Evolutionary conservation across 2,113 vertebrate genomes (phyloP).

Genomic region (Spea multiplicata): DNA sequence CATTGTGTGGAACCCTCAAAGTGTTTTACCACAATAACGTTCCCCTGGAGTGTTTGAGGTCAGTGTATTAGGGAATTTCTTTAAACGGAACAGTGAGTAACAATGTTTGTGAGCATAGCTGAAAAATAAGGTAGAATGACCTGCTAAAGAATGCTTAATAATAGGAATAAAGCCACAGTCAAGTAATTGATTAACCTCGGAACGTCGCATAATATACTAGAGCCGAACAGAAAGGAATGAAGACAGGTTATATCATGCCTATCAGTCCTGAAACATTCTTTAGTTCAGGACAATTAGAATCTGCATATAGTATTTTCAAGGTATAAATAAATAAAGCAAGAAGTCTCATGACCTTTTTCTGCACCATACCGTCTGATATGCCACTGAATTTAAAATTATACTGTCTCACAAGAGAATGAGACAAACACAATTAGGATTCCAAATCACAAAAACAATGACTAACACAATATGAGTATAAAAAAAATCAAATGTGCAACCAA

Average conservation of each 20-base stretch:
- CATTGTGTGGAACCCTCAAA: too few relatives aligned
- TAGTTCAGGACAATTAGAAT: conserved; percentile 60
- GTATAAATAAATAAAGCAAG: conserved; percentile 52
- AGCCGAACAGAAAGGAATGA: conserved; percentile 79
- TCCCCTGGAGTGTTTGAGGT: not conserved
- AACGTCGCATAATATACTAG: conserved; percentile 60
- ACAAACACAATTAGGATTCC: too few relatives aligned
- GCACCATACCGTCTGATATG: not conserved
- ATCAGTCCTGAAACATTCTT: conserved; percentile 65
- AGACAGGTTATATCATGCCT: conserved; percentile 80
- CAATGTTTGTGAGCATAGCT: not conserved
- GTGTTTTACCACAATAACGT: too few relatives aligned
- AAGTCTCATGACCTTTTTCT: conserved; percentile 13
- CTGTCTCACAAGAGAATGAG: not conserved
- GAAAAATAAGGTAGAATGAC: not conserved
- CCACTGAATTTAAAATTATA: not conserved
- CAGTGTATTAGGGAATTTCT: not conserved
- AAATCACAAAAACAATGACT: too few relatives aligned
- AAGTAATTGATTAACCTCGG: conserved; percentile 78
- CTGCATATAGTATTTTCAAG: conserved; percentile 40
- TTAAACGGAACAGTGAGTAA: not conserved
- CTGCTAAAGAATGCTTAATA: conserved; percentile 61
- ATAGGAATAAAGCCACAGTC: conserved; percentile 61
- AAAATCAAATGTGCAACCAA: too few relatives aligned
- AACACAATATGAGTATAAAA: too few relatives aligned